phyloP scores from a whole-genome alignment of 2,888 invertebrate genomes.

The Thymelicus acteon region DNA sequence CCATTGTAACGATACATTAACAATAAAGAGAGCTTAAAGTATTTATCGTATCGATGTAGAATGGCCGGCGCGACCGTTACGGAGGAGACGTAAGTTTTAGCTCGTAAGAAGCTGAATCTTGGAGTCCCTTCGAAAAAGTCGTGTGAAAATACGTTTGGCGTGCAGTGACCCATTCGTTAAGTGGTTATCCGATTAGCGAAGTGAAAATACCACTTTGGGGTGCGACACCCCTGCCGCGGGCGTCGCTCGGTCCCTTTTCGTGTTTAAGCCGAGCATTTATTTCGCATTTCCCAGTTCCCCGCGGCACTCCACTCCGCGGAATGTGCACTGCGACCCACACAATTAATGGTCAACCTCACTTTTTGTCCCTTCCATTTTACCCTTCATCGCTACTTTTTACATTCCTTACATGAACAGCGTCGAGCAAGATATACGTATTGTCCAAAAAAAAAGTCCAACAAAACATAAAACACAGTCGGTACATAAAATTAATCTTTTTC shows the following conservation, averaged over 20 bases:
- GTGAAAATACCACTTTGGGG: constrained; percentile 86
- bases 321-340: constrained; percentile 64
- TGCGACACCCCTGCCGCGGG: constrained; percentile 80
- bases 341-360: constrained; percentile 71
- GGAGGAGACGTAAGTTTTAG: constrained; percentile 77
- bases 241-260: constrained; percentile 76
- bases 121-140: constrained; percentile 76
- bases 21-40: constrained; percentile 72
- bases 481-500: constrained; percentile 30
- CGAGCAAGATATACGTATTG: constrained; percentile 16
- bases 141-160: constrained; percentile 85
- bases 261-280: constrained; percentile 83
- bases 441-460: constrained; percentile 15
- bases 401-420: constrained; percentile 30
- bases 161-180: constrained; percentile 85
- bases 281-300: constrained; percentile 79
- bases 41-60: constrained; percentile 65
- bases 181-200: constrained; percentile 87
- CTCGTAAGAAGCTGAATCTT: constrained; percentile 75
- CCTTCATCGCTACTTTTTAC: constrained; percentile 42
- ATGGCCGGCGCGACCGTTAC: constrained; percentile 73
- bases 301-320: constrained; percentile 62
- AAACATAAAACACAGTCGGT: constrained; percentile 20
- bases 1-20: constrained; percentile 58
- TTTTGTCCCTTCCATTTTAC: constrained; percentile 54